Evolutionary conservation across 2,888 invertebrate species (phyloP), one percentile per base, ranked within the genome.

Genomic region (Sussaba pulchella): DNA sequence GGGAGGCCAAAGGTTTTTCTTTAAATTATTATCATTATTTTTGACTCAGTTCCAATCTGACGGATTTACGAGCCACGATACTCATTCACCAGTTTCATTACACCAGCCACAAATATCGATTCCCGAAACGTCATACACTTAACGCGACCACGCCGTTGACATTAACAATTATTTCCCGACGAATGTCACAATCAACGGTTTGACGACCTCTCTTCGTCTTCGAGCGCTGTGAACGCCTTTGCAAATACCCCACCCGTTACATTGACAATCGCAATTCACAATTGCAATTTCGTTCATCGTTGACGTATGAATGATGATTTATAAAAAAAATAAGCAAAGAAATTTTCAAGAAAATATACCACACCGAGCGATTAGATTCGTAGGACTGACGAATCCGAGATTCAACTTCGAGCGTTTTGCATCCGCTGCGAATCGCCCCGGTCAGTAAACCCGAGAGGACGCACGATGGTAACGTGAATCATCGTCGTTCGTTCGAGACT

Each of bases 71-170:
- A 75, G 26, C 66, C 8, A 21, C 41, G 41, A 50, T 50, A 31
- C 47, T 50, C 10, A 61, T 67, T 59, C 74, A 66, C 74, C 75
- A 75, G 67, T 19, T 75, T 75, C 41, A 43, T 39, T 64, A 41
- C 3, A 73, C 39, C 14, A 17, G 54, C 47, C 52, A 64, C 64
- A 54, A 43, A 41, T 10, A 47, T 21, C 12, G 14, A 2, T 17
- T 1, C 4, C 14, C 36, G 36, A 59, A 9, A 21, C 52, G 12
- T 6, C 8, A 1, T 8, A 12, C 2, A 59, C 59, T 54, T 4
- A 3, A 19, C 19, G 31, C 14, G 12, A 39, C 9, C 19, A 17
- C 59, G 12, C 1, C 39, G 4, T 14, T 19, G 1, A 57, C 24
- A 54, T 3, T 12, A 2, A 12, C 39, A 10, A 21, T 41, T 21